Conservation (phyloP, 2,888 invertebrate genomes). For the Brenthis hecate region DNA sequence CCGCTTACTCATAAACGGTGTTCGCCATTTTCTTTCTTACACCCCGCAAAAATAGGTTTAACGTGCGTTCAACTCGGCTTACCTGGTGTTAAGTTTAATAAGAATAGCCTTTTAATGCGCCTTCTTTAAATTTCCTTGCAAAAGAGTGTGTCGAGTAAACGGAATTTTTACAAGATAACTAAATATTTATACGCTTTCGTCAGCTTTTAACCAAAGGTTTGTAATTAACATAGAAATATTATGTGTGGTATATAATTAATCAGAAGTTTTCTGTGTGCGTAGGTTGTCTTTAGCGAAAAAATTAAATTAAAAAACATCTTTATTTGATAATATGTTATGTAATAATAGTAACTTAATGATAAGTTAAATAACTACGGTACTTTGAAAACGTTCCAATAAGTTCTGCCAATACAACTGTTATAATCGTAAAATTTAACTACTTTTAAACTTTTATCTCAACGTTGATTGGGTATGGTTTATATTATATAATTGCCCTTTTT, state of each 20-base stretch:
- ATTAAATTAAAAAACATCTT: too few species aligned
- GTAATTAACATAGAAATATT: too few species aligned
- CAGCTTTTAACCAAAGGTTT: too few species aligned
- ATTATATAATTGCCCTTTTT: conserved; percentile 9
- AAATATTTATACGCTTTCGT: neutral
- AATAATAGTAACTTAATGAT: conserved; percentile 24
- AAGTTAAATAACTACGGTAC: conserved; percentile 37
- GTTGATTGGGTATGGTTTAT: conserved; percentile 10
- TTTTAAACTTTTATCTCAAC: conserved; percentile 35
- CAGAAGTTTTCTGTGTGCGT: too few species aligned
- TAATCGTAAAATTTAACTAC: conserved; percentile 40
- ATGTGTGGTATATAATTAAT: too few species aligned
- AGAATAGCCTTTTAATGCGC: conserved; percentile 50
- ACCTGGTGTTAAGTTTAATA: conserved; percentile 52
- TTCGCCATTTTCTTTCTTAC: conserved; percentile 54
- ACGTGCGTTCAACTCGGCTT: conserved; percentile 50
- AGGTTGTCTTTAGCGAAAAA: too few species aligned
- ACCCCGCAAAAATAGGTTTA: conserved; percentile 52
- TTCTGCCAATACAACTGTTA: conserved; percentile 33
- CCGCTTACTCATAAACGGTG: conserved; percentile 56
- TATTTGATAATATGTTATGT: too few species aligned
- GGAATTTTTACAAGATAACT: conserved; percentile 6
- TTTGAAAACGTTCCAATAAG: conserved; percentile 42
- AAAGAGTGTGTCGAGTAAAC: conserved; percentile 12
- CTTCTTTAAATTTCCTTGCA: conserved; percentile 32